Percentiles rank a stretch among this genome's conserved stretches.
phyloP scores from a whole-genome alignment of 2,888 invertebrate genomes.

The Plagiodera versicolora region DNA sequence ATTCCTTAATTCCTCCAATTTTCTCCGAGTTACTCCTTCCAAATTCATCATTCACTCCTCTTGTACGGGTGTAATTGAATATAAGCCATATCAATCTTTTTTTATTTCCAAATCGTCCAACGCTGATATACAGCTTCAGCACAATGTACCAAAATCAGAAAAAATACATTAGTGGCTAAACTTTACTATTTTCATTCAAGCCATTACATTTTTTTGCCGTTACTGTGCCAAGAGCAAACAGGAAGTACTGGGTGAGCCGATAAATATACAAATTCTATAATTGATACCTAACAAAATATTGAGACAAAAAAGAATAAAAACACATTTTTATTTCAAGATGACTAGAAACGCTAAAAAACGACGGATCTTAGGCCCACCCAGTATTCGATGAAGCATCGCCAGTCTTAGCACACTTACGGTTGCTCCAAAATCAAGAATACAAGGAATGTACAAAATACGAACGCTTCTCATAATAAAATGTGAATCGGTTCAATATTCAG shows the following conservation, averaged over 20 bases:
- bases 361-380: background rate
- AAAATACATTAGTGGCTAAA: conserved; percentile 37
- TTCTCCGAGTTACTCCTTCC: conserved; percentile 27
- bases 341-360: background rate
- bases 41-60: conserved; percentile 33
- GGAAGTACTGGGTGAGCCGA: background rate
- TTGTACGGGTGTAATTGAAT: conserved; percentile 30
- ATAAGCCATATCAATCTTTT: conserved; percentile 30
- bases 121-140: conserved; percentile 42
- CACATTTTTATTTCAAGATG: background rate
- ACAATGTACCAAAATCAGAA: conserved; percentile 40
- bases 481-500: conserved; percentile 5
- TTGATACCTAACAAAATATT: background rate
- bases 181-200: conserved; percentile 20
- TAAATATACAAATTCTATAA: too few relatives aligned
- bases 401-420: background rate
- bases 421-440: conserved; percentile 12
- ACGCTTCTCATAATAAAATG: conserved; percentile 22
- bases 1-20: conserved; percentile 20
- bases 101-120: conserved; percentile 41
- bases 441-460: conserved; percentile 32
- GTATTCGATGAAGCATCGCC: background rate
- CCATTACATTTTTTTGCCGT: conserved; percentile 10
- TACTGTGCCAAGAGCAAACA: conserved; percentile 6
- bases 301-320: background rate